phyloP scores from a whole-genome alignment of 2,797 vertebrate species.

The Chaetophractus vellerosus region DNA sequence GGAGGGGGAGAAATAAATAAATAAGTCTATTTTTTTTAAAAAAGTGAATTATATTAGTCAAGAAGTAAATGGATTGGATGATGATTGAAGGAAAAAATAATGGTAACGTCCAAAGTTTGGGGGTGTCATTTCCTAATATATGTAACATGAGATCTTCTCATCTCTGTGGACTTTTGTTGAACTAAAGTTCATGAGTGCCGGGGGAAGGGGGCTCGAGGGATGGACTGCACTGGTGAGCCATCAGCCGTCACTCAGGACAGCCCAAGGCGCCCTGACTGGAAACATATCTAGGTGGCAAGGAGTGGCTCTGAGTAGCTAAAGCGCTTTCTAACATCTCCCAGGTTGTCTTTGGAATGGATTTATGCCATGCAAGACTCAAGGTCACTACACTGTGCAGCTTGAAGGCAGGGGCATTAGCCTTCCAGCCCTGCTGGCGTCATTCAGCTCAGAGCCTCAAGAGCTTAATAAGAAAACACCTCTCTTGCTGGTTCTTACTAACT shows the following conservation, averaged over 20 bases:
- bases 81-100: neutral
- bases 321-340: neutral
- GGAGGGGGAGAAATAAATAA: no score
- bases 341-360: neutral
- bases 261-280: neutral
- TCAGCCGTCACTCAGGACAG: neutral
- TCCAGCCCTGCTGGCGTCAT: neutral
- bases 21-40: no score
- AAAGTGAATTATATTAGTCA: neutral
- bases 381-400: neutral
- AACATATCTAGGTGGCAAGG: neutral
- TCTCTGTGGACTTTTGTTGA: neutral
- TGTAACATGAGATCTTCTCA: neutral
- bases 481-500: neutral
- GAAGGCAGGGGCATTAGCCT: neutral
- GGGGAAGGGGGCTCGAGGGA: neutral
- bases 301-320: neutral
- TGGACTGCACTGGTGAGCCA: neutral
- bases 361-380: neutral
- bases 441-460: neutral
- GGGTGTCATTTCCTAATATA: neutral
- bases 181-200: neutral
- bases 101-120: neutral
- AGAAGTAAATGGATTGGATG: neutral
- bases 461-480: neutral